Base-by-base conservation (phyloP, 2,888 invertebrate species). In the Dugesia japonica region DNA sequence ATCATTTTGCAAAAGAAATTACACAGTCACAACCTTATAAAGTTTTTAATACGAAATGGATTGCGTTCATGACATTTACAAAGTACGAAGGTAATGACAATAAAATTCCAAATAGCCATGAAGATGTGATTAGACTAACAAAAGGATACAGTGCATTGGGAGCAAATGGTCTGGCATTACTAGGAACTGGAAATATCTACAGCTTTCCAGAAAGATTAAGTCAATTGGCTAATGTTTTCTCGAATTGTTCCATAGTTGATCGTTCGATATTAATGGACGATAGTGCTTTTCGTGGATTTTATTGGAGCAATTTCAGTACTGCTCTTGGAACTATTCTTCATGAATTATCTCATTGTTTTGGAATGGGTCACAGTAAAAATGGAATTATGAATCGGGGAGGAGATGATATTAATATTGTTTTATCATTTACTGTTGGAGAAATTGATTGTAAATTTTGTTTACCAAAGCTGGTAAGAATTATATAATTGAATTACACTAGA, bases 261-360 rank as follows among this genome's bases (percentile, higher is more conserved):
- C 87, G 88, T 72, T 86, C 86, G 28, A 85, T 88, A 79, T 88
- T 91, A 81, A 90, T 94, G 88, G 93, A 94, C 85, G 93, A 94
- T 82, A 93, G 93, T 84, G 91, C 91, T 81, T 92, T 92, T 84
- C 88, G 92, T 78, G 89, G 91, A 42, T 92, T 91, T 0, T 88
- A 89, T 81, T 92, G 91, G 78, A 91, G 90, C 33, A 92, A 92
- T 83, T 91, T 90, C 85, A 90, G 92, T 20, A 92, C 93, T 4
- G 92, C 92, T 23, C 85, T 95, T 56, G 94, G 94, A 20, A 90
- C 92, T 20, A 90, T 91, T 9, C 89, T 92, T 56, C 95, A 95
- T 84, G 95, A 95, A 87, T 87, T 95, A 72, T 92, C 92, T 20
- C 95, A 95, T 83, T 91, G 91, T 0, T 92, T 95, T 84, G 92